Evolutionary conservation across 2,888 invertebrate genomes (phyloP).

Genomic region (Venusia cambrica): DNA sequence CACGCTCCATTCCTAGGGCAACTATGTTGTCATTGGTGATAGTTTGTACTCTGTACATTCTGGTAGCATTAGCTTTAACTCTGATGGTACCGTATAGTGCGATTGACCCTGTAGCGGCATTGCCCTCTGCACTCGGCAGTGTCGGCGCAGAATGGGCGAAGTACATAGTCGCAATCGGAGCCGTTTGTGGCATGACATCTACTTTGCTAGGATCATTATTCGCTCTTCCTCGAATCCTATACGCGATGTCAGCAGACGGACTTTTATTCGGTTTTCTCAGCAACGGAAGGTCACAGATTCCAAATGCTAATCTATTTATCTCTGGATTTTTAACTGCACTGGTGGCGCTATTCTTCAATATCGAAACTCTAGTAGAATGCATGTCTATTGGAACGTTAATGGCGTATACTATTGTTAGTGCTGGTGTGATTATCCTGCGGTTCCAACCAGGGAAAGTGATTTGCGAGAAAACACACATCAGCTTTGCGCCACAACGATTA

Average conservation of each 20-base stretch:
- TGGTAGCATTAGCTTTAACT: constrained; percentile 91
- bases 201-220: constrained; percentile 92
- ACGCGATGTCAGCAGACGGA: constrained; percentile 95
- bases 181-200: constrained; percentile 95
- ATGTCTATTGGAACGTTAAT: constrained; percentile 95
- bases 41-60: constrained; percentile 89
- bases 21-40: constrained; percentile 90
- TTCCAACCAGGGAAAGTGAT: constrained; percentile 83
- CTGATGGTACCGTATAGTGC: constrained; percentile 89
- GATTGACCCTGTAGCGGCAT: constrained; percentile 88
- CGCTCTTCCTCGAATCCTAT: constrained; percentile 92
- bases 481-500: constrained; percentile 71
- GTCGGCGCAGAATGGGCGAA: constrained; percentile 91
- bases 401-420: constrained; percentile 95
- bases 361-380: constrained; percentile 94
- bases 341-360: constrained; percentile 92
- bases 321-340: constrained; percentile 89
- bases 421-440: constrained; percentile 92
- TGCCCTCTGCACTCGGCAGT: constrained; percentile 89
- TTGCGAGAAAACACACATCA: constrained; percentile 74
- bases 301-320: constrained; percentile 87
- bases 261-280: constrained; percentile 90
- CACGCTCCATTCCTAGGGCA: constrained; percentile 90
- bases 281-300: constrained; percentile 90
- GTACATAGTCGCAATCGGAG: constrained; percentile 91